Base-by-base conservation (phyloP, 2,888 invertebrate species). In the Xanthia icteritia region DNA sequence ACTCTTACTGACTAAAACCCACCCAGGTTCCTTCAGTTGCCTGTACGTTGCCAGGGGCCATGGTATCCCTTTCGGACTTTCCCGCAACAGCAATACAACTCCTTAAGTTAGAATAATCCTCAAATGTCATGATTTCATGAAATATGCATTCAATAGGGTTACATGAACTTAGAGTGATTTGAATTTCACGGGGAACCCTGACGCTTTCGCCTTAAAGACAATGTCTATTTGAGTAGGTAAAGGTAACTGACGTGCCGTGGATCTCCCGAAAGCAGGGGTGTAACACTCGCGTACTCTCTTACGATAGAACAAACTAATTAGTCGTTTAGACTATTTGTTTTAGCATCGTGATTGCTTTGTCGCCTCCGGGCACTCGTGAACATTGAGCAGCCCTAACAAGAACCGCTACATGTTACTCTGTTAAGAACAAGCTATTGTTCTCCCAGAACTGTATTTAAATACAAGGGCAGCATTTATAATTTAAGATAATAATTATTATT, bases 281-380 rank as follows among this genome's bases (percentile, higher is more conserved):
- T 87, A 87, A 88, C 66, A 73, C 42, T 84, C 85, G 85, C 89
- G 84, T 86, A 88, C 90, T 86, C 90, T 90, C 89, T 83, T 91
- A 92, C 88, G 89, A 90, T 90, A 93, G 92, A 95, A 92, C 95
- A 95, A 95, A 95, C 95, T 95, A 96, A 95, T 95, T 95, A 95
- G 91, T 89, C 93, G 94, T 93, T 94, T 94, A 95, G 92, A 93
- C 90, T 95, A 94, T 95, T 96, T 95, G 93, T 92, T 91, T 91
- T 90, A 91, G 88, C 90, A 87, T 89, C 91, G 91, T 92, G 94
- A 94, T 94, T 94, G 94, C 94, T 92, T 92, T 91, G 92, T 91
- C 91, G 92, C 93, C 90, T 88, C 81, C 83, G 89, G 92, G 91
- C 90, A 89, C 86, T 89, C 86, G 85, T 81, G 88, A 90, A 89